These are phyloP conservation scores for Atta texana DNA, from an alignment of 1,140 invertebrate genomes.

Conservation along the genomic window DNA sequence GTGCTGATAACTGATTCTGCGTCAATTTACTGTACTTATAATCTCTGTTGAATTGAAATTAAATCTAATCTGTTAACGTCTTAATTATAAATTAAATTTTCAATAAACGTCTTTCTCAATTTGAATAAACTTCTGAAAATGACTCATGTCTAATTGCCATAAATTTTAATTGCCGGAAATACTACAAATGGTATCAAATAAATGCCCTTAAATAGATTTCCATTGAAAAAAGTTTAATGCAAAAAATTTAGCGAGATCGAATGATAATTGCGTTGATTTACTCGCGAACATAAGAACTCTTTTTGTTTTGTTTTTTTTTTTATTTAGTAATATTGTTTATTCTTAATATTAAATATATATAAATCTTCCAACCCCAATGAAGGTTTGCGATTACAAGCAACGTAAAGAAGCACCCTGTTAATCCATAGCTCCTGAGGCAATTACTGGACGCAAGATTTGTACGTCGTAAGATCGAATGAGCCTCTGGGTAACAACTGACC, in stretches of 20 bases:
- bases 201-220: too few species aligned
- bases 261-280: not conserved
- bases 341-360: conserved; percentile 18
- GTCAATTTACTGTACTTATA: conserved; percentile 32
- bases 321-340: not conserved
- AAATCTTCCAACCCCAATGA: conserved; percentile 5
- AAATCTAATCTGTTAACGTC: not conserved
- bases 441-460: conserved; percentile 68
- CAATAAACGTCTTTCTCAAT: not conserved
- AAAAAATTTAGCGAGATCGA: not conserved
- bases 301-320: not conserved
- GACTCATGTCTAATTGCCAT: too few species aligned
- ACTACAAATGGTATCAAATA: too few species aligned
- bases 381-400: conserved; percentile 26
- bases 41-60: not conserved
- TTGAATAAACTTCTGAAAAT: not conserved
- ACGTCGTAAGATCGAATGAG: conserved; percentile 73
- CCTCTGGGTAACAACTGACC: conserved; percentile 73
- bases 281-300: too few species aligned
- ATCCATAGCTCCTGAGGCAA: conserved; percentile 48
- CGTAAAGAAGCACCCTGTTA: conserved; percentile 4
- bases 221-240: too few species aligned
- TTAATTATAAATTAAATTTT: not conserved
- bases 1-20: conserved; percentile 49
- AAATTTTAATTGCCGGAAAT: too few species aligned